Evolutionary conservation across 1,140 invertebrate species (phyloP).

Genomic region (Bombyx mandarina): DNA sequence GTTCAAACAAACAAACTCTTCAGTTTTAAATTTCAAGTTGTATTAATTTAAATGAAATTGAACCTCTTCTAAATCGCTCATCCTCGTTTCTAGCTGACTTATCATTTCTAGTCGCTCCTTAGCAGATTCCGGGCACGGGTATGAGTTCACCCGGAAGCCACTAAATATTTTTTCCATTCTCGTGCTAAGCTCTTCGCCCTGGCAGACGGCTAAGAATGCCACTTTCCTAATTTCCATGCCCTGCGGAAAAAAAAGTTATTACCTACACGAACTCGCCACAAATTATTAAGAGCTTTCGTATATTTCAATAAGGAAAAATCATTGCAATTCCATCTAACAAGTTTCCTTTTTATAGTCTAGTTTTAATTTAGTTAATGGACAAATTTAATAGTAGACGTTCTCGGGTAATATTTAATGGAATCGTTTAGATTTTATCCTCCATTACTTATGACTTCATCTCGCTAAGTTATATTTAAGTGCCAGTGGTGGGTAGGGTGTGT

Average conservation of each 20-base stretch:
- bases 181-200: constrained; percentile 92
- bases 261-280: too few relatives aligned
- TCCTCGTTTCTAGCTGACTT: constrained; percentile 84
- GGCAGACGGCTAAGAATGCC: constrained; percentile 95
- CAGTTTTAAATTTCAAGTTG: too few relatives aligned
- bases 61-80: constrained; percentile 90
- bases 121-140: constrained; percentile 88
- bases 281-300: too few relatives aligned
- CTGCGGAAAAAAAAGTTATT: constrained; percentile 54
- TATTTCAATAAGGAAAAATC: neutral
- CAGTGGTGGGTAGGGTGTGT: too few relatives aligned
- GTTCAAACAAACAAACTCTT: too few relatives aligned
- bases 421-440: too few relatives aligned
- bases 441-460: too few relatives aligned
- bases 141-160: constrained; percentile 91
- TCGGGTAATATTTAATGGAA: too few relatives aligned
- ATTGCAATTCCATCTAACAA: neutral
- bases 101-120: constrained; percentile 87
- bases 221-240: constrained; percentile 89
- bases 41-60: neutral
- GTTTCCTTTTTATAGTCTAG: too few relatives aligned
- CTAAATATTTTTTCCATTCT: constrained; percentile 93
- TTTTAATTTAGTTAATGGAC: too few relatives aligned
- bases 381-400: too few relatives aligned
- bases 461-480: too few relatives aligned